These are phyloP conservation scores for Aporrectodea caliginosa DNA, from an alignment of 1,140 invertebrate genomes.

Conservation along the genomic window DNA sequence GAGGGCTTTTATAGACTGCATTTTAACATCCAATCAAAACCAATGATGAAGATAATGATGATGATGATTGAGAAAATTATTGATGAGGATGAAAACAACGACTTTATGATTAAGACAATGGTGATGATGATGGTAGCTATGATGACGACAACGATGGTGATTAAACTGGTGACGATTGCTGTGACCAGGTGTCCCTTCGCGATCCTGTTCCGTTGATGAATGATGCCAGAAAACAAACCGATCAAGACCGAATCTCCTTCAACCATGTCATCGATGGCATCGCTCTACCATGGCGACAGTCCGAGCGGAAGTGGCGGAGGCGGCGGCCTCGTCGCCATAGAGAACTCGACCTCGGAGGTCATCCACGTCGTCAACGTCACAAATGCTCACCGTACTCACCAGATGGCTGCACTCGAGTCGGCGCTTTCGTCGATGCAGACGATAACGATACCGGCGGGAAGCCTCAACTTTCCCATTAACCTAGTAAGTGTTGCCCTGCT, in stretches of 20 bases:
- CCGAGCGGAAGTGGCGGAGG: neutral
- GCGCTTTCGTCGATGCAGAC: conserved; percentile 36
- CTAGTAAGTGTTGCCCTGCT: conserved; percentile 14
- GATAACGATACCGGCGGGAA: conserved; percentile 41
- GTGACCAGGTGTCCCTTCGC: too few species aligned
- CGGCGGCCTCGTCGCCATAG: conserved; percentile 31
- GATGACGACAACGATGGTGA: too few species aligned
- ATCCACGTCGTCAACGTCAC: conserved; percentile 44
- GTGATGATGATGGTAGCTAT: too few species aligned
- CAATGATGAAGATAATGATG: too few species aligned
- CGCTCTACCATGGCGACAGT: neutral
- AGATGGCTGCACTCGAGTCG: conserved; percentile 5
- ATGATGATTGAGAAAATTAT: too few species aligned
- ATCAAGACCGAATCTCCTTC: neutral
- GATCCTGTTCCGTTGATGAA: too few species aligned
- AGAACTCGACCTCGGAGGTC: conserved; percentile 38
- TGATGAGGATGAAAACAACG: too few species aligned
- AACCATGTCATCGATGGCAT: neutral
- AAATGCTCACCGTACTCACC: conserved; percentile 6
- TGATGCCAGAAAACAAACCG: neutral
- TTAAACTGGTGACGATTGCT: too few species aligned
- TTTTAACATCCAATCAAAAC: too few species aligned
- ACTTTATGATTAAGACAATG: too few species aligned
- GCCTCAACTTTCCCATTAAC: conserved; percentile 40
- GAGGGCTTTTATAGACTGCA: too few species aligned